Evolutionary conservation across 2,113 vertebrate genomes (phyloP), one percentile per base, ranked within the genome.

Genomic region (Daboia siamensis): DNA sequence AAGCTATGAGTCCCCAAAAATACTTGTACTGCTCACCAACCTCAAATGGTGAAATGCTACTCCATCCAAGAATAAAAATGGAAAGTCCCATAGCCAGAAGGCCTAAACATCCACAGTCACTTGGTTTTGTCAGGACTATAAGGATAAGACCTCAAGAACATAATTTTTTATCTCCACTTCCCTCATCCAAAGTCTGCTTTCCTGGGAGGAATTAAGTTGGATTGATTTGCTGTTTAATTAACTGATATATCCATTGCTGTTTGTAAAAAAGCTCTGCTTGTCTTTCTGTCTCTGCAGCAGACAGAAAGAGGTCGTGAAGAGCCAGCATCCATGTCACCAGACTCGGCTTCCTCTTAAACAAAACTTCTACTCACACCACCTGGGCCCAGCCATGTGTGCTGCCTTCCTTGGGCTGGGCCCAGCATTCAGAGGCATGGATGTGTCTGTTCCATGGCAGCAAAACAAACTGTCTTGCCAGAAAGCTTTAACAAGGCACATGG

Each of bases 161-260:
- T 91, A 7, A 84, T 80, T 91, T 51, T 94, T 90, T 94, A 90
- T 91, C 55, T 96, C 94, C 87, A 94, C 94, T 96, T 95, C 92
- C 87, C n/a, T 93, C 91, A 96, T 94, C 94, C 93, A 95, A 94
- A 26, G 89, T 94, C 93, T 96, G 93, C 94, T 96, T 96, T 97
- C 96, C 95, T 95, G 92, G 80, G 91, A 95, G 96, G 94, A 96
- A 94, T 94, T 95, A 97, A 97, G 94, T 95, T 64, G 89, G 96
- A 97, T 95, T 95, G 95, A 96, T 96, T 95, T 97, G 94, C 95
- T 94, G 94, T 96, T 97, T 98, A 97, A 97, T 97, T 96, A 94
- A 95, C 95, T 95, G 92, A 94, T 95, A 93, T 97, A 95, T 95
- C 96, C 95, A 95, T 94, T 92, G 94, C 94, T 94, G n/a, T 95